Percentiles rank a stretch among this genome's conserved stretches.
Evolutionary conservation across 1,140 invertebrate species (phyloP).

Genomic region (Heliconius melpomene): DNA sequence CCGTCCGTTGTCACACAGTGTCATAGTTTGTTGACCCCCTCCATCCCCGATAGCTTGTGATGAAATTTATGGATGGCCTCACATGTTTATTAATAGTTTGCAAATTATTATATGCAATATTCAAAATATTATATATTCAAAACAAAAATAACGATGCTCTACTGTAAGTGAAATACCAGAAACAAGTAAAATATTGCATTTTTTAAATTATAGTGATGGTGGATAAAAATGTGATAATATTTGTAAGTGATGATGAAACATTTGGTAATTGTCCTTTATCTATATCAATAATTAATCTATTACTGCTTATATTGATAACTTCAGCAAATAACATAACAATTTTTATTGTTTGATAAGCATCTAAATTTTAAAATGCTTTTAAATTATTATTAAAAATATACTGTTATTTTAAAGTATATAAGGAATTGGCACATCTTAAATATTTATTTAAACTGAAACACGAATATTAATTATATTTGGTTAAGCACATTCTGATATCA

Average conservation of each 20-base stretch:
- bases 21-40: no score
- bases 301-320: background rate
- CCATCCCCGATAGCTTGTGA: no score
- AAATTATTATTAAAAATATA: background rate
- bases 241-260: constrained; percentile 27
- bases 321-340: background rate
- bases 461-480: constrained; percentile 25
- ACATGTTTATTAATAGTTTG: background rate
- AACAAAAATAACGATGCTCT: background rate
- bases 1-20: no score
- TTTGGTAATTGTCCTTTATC: background rate
- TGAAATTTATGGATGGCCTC: no score
- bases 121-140: background rate
- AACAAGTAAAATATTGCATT: constrained; percentile 31
- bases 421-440: constrained; percentile 27
- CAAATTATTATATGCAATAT: background rate
- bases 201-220: constrained; percentile 34
- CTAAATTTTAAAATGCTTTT: background rate
- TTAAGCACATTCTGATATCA: constrained; percentile 24
- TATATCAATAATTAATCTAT: background rate
- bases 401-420: constrained; percentile 1
- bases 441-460: constrained; percentile 23
- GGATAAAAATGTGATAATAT: constrained; percentile 43
- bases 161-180: background rate
- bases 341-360: background rate